Conservation (phyloP, 2,888 invertebrate genomes). For the Cantharis nigra region DNA sequence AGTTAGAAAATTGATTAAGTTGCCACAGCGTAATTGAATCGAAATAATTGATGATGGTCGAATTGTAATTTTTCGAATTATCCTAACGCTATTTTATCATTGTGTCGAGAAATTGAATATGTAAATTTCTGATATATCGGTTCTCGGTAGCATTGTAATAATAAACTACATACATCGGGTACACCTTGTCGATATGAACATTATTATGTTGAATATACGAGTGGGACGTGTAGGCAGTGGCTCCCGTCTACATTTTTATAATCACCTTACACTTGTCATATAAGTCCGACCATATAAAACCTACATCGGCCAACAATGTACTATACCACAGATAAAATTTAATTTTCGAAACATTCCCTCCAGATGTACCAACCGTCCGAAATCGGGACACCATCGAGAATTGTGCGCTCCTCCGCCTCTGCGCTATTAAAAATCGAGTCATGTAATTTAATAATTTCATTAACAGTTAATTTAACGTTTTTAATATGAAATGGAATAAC, state of each 20-base stretch:
- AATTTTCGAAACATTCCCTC: background rate
- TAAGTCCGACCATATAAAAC: constrained; percentile 43
- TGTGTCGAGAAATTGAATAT: constrained; percentile 41
- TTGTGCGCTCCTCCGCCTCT: background rate
- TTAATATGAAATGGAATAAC: background rate
- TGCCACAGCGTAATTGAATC: background rate
- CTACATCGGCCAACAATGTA: background rate
- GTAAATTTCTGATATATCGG: constrained; percentile 48
- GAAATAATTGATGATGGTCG: background rate
- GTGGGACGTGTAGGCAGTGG: constrained; percentile 47
- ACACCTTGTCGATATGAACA: constrained; percentile 47
- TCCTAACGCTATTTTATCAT: constrained; percentile 15
- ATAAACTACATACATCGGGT: constrained; percentile 44
- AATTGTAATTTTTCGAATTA: constrained; percentile 15
- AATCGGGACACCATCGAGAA: background rate
- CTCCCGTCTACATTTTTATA: constrained; percentile 48
- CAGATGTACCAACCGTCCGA: background rate
- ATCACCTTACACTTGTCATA: constrained; percentile 50
- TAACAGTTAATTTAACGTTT: background rate
- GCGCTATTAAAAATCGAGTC: background rate
- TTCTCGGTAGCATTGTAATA: constrained; percentile 46
- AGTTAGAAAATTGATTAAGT: background rate
- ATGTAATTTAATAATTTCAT: background rate
- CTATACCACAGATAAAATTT: background rate
- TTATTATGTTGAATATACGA: constrained; percentile 42